Conservation (phyloP, 1,140 invertebrate species). For the Neodiprion virginianus region DNA sequence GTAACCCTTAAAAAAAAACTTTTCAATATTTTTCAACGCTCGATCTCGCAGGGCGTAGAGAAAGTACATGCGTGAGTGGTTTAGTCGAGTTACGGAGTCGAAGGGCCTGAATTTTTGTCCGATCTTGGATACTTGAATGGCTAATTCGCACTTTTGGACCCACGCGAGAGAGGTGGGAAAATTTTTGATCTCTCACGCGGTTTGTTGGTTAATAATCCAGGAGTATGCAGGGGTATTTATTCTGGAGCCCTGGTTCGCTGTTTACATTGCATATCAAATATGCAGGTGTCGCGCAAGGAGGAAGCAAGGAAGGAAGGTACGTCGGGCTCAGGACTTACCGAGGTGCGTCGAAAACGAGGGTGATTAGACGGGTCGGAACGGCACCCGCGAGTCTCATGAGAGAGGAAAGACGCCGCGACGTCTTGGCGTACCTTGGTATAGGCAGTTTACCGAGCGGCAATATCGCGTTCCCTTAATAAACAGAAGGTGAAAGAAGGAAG, state of each 20-base stretch:
- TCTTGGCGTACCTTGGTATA: too few relatives aligned
- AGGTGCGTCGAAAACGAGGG: not conserved
- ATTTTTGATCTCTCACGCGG: not conserved
- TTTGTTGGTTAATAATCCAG: not conserved
- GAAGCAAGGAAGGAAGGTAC: not conserved
- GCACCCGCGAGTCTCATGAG: not conserved
- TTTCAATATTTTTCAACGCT: not conserved
- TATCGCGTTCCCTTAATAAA: not conserved
- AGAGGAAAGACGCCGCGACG: not conserved
- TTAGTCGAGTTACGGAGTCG: too few relatives aligned
- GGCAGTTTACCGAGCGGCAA: not conserved
- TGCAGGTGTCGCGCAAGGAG: not conserved
- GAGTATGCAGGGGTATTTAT: not conserved
- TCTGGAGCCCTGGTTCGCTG: not conserved
- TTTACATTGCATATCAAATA: conserved; percentile 3
- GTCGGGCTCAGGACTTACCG: not conserved
- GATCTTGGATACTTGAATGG: too few relatives aligned
- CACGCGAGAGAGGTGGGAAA: not conserved
- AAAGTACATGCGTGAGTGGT: not conserved
- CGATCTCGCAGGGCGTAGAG: not conserved
- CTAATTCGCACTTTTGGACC: too few relatives aligned
- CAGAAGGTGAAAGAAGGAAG: too few relatives aligned
- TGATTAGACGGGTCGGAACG: not conserved
- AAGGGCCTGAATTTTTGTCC: too few relatives aligned
- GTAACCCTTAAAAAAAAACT: not conserved